These are phyloP conservation scores for Probosciger aterrimus DNA, from an alignment of 2,113 vertebrate genomes.

Conservation along the genomic window DNA sequence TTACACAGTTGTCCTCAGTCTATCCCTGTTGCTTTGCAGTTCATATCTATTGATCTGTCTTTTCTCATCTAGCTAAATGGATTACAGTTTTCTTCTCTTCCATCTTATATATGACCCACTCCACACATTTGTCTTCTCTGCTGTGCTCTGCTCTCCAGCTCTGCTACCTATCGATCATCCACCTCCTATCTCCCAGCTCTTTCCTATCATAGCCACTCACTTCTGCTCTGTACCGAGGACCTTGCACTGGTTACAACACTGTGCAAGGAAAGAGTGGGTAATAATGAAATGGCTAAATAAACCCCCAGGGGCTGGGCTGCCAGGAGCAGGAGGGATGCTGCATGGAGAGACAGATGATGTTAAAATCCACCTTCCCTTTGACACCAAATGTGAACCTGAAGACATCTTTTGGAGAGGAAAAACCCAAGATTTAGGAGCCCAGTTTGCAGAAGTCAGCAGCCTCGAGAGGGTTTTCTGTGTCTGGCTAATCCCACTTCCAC, in stretches of 20 bases:
- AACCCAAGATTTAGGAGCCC: not conserved
- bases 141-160: not conserved
- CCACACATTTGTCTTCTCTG: conserved; percentile 24
- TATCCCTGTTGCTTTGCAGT: conserved; percentile 21
- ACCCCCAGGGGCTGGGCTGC: not conserved
- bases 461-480: conserved; percentile 35
- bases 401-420: not conserved
- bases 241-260: not conserved
- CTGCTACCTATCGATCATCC: conserved; percentile 12
- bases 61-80: conserved; percentile 54
- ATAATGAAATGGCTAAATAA: not conserved
- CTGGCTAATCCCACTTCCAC: conserved; percentile 43
- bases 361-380: not conserved
- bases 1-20: conserved; percentile 35
- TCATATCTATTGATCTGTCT: conserved; percentile 62
- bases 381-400: not conserved
- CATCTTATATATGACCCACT: conserved; percentile 42
- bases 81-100: conserved; percentile 56
- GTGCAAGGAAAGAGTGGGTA: not conserved
- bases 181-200: not conserved
- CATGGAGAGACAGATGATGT: not conserved
- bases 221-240: not conserved
- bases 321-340: not conserved
- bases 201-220: not conserved
- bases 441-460: conserved; percentile 25